These are phyloP conservation scores for Cossypha niveicapilla DNA, from an alignment of 2,797 vertebrate genomes.

Conservation along the genomic window DNA sequence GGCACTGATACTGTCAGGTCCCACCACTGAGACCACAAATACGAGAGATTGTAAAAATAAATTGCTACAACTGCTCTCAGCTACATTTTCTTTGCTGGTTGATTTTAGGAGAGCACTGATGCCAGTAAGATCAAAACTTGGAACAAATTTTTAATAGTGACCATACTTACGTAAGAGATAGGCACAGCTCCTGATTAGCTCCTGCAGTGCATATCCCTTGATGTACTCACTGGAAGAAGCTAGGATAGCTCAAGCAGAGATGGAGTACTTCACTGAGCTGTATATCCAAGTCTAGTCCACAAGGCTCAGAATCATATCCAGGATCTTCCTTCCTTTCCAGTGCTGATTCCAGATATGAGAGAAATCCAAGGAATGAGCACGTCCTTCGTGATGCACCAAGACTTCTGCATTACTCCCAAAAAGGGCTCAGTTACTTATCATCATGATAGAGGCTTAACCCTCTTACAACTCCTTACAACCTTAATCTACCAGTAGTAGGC, in stretches of 20 bases:
- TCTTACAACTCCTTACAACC: neutral
- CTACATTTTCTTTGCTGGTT: neutral
- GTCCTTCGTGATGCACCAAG: neutral
- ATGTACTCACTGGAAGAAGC: neutral
- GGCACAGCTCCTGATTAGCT: neutral
- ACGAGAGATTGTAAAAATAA: neutral
- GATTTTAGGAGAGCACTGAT: neutral
- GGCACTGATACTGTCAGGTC: neutral
- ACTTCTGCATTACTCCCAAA: neutral
- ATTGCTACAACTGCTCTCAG: neutral
- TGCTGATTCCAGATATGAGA: neutral
- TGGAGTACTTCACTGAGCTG: neutral
- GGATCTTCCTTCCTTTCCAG: neutral
- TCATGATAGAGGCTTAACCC: neutral
- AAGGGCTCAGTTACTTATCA: neutral
- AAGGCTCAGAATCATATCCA: neutral
- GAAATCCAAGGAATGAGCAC: neutral
- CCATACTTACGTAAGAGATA: neutral
- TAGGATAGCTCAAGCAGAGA: neutral
- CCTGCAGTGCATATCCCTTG: rapidly evolving
- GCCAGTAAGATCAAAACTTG: neutral
- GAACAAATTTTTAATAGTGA: neutral
- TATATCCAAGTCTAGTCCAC: neutral
- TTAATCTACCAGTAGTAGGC: neutral
- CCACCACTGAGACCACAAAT: neutral